Evolutionary conservation across 2,797 vertebrate genomes (phyloP), one percentile per base, ranked within the genome.

Genomic region (Takifugu ocellatus): DNA sequence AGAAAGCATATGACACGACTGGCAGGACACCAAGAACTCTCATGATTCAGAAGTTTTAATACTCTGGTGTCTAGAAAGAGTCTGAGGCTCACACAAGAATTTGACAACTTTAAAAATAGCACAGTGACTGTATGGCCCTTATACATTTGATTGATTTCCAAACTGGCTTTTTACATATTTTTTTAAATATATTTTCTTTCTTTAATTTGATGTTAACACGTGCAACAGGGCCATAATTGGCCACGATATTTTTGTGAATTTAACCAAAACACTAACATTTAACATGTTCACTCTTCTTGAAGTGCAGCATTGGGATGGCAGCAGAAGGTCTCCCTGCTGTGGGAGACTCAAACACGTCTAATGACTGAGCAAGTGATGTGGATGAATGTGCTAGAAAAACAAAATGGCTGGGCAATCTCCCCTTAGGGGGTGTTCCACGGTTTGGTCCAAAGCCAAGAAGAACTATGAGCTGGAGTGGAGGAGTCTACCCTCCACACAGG

Each of bases 1-100:
- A 90, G 88, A 87, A 84, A 87, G 85, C 85, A 87, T 87, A 90
- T 79, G 84, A 89, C 83, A 83, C 79, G 84, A 84, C 80, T 88
- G 88, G 88, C 86, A 56, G 61, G 2, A 25, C 72, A 75, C 88
- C 87, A 89, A 79, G 66, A 54, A 51, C 68, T 69, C 81, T 84
- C 70, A 49, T 79, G 80, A 82, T 78, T 81, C 88, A 63, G 71
- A 75, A 66, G 60, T 54, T 82, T 89, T 87, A 86, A 88, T 80
- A 72, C 79, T 76, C 61, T 51, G 25, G 59, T 65, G 68, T 84
- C 83, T 86, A 72, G 76, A 75, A 75, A 76, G 55, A 74, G 70
- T 70, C 79, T 75, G 78, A 83, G 79, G 67, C 72, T 56, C 76
- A 81, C 84, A 54, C 70, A 75, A 81, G 81, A 83, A 85, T 84